Evolutionary conservation across 2,113 vertebrate species (phyloP), one percentile per base, ranked within the genome.

Genomic region (Speoplatyrhinus poulsoni): DNA sequence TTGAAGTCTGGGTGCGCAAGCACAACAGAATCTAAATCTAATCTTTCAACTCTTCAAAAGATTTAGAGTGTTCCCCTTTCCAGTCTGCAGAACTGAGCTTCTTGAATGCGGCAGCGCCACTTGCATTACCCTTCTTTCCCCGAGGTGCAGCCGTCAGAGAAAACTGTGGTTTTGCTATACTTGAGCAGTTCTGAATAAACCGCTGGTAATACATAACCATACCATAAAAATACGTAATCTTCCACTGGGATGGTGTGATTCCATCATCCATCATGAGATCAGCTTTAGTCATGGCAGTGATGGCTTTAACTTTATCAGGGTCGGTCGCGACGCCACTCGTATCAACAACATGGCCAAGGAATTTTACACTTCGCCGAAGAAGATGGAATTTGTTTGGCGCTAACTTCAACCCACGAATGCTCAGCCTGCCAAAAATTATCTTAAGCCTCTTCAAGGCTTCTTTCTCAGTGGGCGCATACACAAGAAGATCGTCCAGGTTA

Each of bases 401-500:
- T 1, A 41, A 41, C 36, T 41, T 41, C 36, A 41, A 5, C 7
- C 7, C 36, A 41, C 7, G 36, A 6, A 6, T 8, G 4, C 7
- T 8, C 36, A 41, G 36, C 36, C 36, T 5, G 7, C 5, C 7
- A 8, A 41, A 41, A 8, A 41, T 8, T 0, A 41, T 41, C 5
- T 8, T 5, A 5, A 41, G 36, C 36, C 36, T 41, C 4, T 6
- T 41, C 5, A 41, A 41, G 7, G 36, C 36, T 41, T 41, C 36
- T 41, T 41, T 8, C 36, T 41, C 36, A 8, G 4, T 41, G 4
- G 5, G 36, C 5, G 4, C 36, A 41, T 6, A 41, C 5, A 41
- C 36, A 5, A 41, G 6, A 5, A 41, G 5, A 26, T 67, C 52
- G 9, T 68, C 33, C 3, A 76, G 16, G 4, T 80, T 72, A 6